These are phyloP conservation scores for Agriotes lineatus DNA, from an alignment of 2,888 invertebrate genomes.

Conservation along the genomic window DNA sequence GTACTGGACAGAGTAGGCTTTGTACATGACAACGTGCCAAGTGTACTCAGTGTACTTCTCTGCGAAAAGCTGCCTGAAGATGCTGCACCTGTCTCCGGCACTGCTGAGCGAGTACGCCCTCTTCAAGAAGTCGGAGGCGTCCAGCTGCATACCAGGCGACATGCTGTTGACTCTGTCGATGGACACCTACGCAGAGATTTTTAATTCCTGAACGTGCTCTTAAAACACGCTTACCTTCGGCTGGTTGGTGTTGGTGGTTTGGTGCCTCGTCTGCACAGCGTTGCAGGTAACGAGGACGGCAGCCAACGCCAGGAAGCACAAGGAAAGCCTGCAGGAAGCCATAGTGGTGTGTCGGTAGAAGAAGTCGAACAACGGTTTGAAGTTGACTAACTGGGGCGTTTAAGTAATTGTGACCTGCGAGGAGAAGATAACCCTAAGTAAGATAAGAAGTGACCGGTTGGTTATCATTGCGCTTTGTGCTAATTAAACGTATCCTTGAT, in stretches of 20 bases:
- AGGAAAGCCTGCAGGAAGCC: not conserved
- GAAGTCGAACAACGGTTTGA: too few species aligned
- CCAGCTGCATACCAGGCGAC: constrained; percentile 12
- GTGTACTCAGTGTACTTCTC: constrained; percentile 1
- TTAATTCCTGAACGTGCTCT: not conserved
- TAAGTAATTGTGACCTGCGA: not conserved
- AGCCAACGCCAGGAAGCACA: not conserved
- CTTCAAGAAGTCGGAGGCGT: constrained; percentile 25
- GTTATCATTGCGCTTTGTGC: too few species aligned
- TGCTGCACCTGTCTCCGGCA: constrained; percentile 11
- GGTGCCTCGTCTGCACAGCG: not conserved
- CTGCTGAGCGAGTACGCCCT: not conserved
- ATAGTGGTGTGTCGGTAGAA: too few species aligned
- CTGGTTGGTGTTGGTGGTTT: not conserved
- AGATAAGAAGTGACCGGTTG: too few species aligned
- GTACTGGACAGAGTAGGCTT: constrained; percentile 20
- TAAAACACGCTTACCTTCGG: not conserved
- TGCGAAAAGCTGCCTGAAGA: constrained; percentile 11
- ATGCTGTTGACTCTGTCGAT: constrained; percentile 18
- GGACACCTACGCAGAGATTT: not conserved
- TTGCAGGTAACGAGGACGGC: not conserved
- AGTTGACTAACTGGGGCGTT: too few species aligned
- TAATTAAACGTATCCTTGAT: too few species aligned
- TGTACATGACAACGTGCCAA: constrained; percentile 31
- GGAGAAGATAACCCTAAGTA: too few species aligned